Evolutionary conservation across 2,888 invertebrate genomes (phyloP), one percentile per base, ranked within the genome.

Genomic region (Smittia sp.): DNA sequence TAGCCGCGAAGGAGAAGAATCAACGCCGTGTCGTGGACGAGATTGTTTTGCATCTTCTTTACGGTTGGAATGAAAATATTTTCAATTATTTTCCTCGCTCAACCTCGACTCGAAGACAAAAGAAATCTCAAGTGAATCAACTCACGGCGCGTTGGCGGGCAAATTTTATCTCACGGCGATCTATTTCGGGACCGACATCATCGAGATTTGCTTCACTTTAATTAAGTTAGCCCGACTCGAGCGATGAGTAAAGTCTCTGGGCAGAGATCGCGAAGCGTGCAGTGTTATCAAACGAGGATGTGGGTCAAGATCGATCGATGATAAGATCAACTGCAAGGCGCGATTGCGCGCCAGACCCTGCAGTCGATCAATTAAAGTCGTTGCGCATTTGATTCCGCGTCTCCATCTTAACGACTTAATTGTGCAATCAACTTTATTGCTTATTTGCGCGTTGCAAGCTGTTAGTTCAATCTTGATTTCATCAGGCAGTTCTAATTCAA

Each of bases 41-140:
- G 13, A 22, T n/a, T 72, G 27, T 72, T 72, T 72, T 72, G 62
- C 25, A 72, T 72, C 27, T 62, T 38, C 54, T 22, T 27, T 58
- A 24, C 7, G 13, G 20, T 32, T 62, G 72, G 62, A 72, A 72
- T 72, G 72, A 72, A 72, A 72, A 72, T 38, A 62, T 62, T 54
- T 69, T 72, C 20, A 52, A 62, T 58, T 38, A 62, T 58, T 20
- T 32, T 70, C 65, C n/a, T 27, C 38, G 13, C 32, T 54, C 58
- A 58, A 58, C 46, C 11, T 58, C n/a, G 7, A 22, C 58, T 4
- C 22, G 58, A 58, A 58, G 58, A 58, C 58, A 58, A 58, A 58
- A 58, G 58, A 58, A 58, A 1, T 58, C 13, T 46, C 58, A 58
- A 58, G 58, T 58, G 58, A 58, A 58, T 58, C 22, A 20, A 18